Evolutionary conservation across 2,888 invertebrate species (phyloP).

Genomic region (Himalopsyche japonica): DNA sequence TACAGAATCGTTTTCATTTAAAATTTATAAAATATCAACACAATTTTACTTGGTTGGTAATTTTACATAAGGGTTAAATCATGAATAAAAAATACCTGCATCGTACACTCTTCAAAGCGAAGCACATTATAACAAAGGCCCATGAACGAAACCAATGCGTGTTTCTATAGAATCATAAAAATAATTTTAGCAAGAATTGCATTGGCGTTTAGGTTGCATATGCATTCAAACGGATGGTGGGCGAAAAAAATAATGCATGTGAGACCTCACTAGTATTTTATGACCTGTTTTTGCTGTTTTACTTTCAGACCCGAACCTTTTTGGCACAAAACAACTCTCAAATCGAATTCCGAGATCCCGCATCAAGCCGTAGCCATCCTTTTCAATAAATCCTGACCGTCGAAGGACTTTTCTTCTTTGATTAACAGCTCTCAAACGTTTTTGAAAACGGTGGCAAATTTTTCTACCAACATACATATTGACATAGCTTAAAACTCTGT

Average conservation of each 20-base stretch:
- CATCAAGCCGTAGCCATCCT: constrained; percentile 3
- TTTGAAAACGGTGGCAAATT: too few species aligned
- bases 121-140: neutral
- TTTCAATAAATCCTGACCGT: constrained; percentile 16
- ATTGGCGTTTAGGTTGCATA: neutral
- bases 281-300: constrained; percentile 5
- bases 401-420: neutral
- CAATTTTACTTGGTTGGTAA: too few species aligned
- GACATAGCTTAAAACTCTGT: too few species aligned
- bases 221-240: neutral
- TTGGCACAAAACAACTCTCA: constrained; percentile 10
- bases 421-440: neutral
- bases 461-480: too few species aligned
- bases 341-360: constrained; percentile 19
- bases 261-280: neutral
- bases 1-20: too few species aligned
- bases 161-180: neutral
- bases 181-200: neutral
- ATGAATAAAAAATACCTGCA: neutral
- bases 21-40: too few species aligned
- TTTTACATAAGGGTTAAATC: neutral
- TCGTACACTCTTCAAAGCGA: neutral
- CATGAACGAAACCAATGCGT: neutral
- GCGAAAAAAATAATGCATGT: neutral
- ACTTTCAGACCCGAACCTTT: constrained; percentile 12